Percentiles rank a stretch among this genome's conserved stretches.
phyloP scores from a whole-genome alignment of 2,113 vertebrate species.

The Camelus dromedarius region DNA sequence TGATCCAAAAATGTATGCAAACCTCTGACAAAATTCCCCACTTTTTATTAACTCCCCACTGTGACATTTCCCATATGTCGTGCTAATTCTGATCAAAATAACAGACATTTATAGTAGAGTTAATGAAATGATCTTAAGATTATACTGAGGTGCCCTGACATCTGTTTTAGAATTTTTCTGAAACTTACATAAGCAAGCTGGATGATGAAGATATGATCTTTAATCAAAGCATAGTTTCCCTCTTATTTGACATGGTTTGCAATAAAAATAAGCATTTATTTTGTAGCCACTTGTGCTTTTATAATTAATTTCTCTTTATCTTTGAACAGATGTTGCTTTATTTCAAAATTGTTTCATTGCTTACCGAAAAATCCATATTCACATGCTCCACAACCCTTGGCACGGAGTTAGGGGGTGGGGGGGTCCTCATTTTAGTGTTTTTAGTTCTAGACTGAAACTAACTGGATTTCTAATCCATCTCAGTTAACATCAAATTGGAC shows the following conservation, averaged over 20 bases:
- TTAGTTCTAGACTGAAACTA: conserved; percentile 21
- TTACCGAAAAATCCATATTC: not conserved
- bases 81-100: conserved; percentile 45
- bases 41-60: not conserved
- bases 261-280: conserved; percentile 37
- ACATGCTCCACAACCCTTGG: not conserved
- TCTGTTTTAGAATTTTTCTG: conserved; percentile 47
- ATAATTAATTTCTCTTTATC: not conserved
- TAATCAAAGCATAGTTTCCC: not conserved
- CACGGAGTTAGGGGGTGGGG: too few relatives aligned
- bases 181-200: conserved; percentile 19
- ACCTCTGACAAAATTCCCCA: not conserved
- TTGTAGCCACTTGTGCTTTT: conserved; percentile 14
- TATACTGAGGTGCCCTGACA: not conserved
- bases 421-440: not conserved
- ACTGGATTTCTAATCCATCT: not conserved
- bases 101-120: not conserved
- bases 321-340: conserved; percentile 37
- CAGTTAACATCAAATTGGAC: conserved; percentile 8
- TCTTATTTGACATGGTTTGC: not conserved
- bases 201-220: not conserved
- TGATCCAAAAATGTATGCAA: conserved; percentile 20
- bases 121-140: conserved; percentile 14
- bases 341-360: not conserved
- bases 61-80: not conserved